Percentiles rank a stretch among this genome's conserved stretches.
Evolutionary conservation across 2,888 invertebrate genomes (phyloP).

Genomic region (Chirona hameri): DNA sequence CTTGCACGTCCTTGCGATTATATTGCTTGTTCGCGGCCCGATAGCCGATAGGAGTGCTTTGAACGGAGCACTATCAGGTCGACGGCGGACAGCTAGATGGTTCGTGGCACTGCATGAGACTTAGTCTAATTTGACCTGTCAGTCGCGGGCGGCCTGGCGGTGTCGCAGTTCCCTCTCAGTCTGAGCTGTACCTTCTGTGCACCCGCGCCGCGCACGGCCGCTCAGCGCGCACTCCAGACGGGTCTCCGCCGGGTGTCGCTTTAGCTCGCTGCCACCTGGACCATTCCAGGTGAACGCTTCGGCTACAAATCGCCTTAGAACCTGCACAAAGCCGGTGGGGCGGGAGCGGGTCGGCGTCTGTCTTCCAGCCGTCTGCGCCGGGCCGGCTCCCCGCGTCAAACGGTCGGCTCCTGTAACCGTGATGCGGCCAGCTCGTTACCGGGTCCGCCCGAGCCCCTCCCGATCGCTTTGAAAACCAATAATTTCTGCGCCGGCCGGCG

Average conservation of each 20-base stretch:
- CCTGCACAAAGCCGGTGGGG: not conserved
- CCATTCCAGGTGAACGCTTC: not conserved
- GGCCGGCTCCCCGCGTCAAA: not conserved
- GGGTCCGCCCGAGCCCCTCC: not conserved
- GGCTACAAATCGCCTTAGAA: conserved; percentile 2
- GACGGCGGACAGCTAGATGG: not conserved
- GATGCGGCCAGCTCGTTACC: not conserved
- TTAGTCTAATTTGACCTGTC: no score
- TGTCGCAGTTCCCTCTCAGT: not conserved
- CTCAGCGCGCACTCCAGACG: not conserved
- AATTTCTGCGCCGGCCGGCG: not conserved
- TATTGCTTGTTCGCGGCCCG: not conserved
- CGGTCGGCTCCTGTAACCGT: not conserved
- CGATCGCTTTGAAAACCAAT: not conserved
- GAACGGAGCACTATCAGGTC: not conserved
- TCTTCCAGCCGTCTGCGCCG: not conserved
- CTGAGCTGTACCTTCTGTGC: no score
- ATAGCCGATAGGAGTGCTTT: not conserved
- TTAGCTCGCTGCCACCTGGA: not conserved
- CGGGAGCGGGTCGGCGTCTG: not conserved
- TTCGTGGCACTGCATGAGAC: no score
- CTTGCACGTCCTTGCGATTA: not conserved
- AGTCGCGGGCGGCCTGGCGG: not conserved
- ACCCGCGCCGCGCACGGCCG: not conserved
- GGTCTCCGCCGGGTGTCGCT: not conserved